Base-by-base conservation (phyloP, 2,797 vertebrate species). In the Nannoperca obscura region DNA sequence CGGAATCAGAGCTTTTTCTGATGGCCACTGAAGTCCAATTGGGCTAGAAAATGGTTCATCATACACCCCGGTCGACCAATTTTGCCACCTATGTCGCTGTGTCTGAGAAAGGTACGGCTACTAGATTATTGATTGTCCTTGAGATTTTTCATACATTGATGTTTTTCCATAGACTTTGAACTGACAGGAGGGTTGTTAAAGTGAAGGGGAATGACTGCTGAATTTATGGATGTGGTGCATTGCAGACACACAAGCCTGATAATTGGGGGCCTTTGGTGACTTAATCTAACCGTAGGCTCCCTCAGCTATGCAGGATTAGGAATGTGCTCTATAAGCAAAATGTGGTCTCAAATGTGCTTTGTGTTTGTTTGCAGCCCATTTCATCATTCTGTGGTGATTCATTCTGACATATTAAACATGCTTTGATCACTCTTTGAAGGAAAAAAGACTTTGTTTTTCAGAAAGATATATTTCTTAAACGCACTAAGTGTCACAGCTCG, bases 41-140 rank as follows among this genome's bases (percentile, higher is more conserved):
- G 91, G 83, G 84, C 88, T 90, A 5, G 79, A 92, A 94, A 94
- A 93, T 90, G 88, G 85, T 90, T 92, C 91, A 90, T 93, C 91
- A 92, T 87, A 83, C 76, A 89, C 59, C 76, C 74, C 14, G 15
- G 81, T 84, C 74, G 47, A 80, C 87, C 90, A 91, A 89, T 92
- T 89, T 87, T 89, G 80, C 80, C 88, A 63, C 74, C 80, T 74
- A 36, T 87, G 82, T 82, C 75, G 78, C 74, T 82, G 83, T 78
- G 87, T 86, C 86, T 88, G 77, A 80, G 78, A 86, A 91, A 89
- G 67, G 74, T 74, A 71, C 10, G 20, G 71, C 76, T 73, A 78
- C 72, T 83, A 42, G 76, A 85, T 89, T 92, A 93, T 90, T 89
- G 90, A 93, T 91, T 73, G 85, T 88, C 90, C 85, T 92, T 89